phyloP scores from a whole-genome alignment of 2,888 invertebrate species.

The Luffia ferchaultella region DNA sequence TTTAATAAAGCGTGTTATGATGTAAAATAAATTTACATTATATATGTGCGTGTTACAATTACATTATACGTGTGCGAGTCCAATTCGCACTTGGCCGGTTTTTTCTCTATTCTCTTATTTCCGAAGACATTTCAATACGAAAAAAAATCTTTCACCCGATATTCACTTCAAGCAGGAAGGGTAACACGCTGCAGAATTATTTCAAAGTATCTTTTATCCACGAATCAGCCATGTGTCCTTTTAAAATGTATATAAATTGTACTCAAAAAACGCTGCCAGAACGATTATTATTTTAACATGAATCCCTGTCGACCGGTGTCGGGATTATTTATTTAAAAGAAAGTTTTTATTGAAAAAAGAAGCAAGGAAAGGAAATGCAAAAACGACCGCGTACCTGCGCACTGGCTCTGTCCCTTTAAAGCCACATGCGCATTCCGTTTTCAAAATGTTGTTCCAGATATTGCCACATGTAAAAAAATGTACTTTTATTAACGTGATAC shows the following conservation, averaged over 20 bases:
- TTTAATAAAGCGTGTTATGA: too few relatives aligned
- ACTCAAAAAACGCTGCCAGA: slow-evolving; percentile 24
- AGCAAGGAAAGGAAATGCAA: slow-evolving; percentile 61
- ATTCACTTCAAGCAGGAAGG: too few relatives aligned
- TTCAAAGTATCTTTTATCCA: not conserved
- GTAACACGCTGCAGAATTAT: too few relatives aligned
- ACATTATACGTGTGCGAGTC: too few relatives aligned
- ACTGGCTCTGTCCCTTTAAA: slow-evolving; percentile 46
- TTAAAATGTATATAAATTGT: not conserved
- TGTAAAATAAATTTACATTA: too few relatives aligned
- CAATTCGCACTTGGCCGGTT: too few relatives aligned
- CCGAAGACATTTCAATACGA: too few relatives aligned
- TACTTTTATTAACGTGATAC: not conserved
- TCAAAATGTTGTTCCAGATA: slow-evolving; percentile 39
- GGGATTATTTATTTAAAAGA: slow-evolving; percentile 66
- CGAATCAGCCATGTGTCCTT: not conserved
- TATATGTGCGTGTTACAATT: too few relatives aligned
- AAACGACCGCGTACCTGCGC: slow-evolving; percentile 44
- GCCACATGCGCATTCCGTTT: slow-evolving; percentile 55
- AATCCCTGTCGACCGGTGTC: slow-evolving; percentile 57
- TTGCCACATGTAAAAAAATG: slow-evolving; percentile 33
- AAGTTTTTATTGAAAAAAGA: slow-evolving; percentile 66
- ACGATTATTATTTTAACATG: slow-evolving; percentile 52
- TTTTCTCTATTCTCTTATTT: too few relatives aligned
- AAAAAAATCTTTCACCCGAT: too few relatives aligned